Base-by-base conservation (phyloP, 2,797 vertebrate species). In the Rachycentron canadum region DNA sequence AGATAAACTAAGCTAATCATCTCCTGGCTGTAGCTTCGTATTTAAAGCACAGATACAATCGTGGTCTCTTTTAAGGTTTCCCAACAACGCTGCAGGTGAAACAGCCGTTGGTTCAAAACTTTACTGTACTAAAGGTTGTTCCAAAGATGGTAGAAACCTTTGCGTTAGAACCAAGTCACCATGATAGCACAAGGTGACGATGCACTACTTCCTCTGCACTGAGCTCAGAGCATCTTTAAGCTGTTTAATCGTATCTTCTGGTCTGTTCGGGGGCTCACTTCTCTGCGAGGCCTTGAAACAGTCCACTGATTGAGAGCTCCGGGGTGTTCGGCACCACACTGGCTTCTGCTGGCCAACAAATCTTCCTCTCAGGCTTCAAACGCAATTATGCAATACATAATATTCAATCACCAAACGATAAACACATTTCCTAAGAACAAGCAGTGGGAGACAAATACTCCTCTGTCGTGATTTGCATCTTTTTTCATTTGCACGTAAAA, bases 321-420 rank as follows among this genome's bases (percentile, higher is more conserved):
- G 2, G 84, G 75, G 41, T 63, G 7, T 82, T 66, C 73, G 68
- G 68, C 67, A 71, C 17, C 4, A n/a, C 41, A 19, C 7, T 9
- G 62, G 41, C 17, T 65, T 12, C 28, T 10, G 23, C 21, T 64
- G 70, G 66, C 70, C 69, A 61, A 69, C 30, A 52, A 71, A 84
- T 76, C 83, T 71, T 71, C 69, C 83, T 84, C 57, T n/a, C 32
- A 41, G 85, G 82, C 68, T 61, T 78, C 30, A 70, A 80, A 87
- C 67, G 21, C 76, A 77, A 73, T 82, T 73, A 85, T 50, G 47
- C 55, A 64, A 81, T 55, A 62, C 69, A 81, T 69, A 85, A 82
- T 60, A 77, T 79, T 65, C 57, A 73, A 79, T n/a, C 43, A 11
- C 61, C 30, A 69, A 65, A 82, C 62, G 73, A 65, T 76, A 59